phyloP scores from a whole-genome alignment of 2,113 vertebrate species.

The Mormyrus iriodes region DNA sequence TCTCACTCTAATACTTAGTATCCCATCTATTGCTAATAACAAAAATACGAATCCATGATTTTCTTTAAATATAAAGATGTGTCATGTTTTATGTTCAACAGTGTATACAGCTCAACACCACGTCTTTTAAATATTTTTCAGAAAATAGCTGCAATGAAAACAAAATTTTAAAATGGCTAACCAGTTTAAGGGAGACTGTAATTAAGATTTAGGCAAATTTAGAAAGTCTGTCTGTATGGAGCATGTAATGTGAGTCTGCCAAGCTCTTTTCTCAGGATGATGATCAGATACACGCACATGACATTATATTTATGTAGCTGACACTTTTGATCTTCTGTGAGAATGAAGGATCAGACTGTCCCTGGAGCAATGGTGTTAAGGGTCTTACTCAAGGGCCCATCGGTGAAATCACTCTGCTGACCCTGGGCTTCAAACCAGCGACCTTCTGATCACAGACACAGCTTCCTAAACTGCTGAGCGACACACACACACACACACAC shows the following conservation, averaged over 20 bases:
- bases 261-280: not conserved
- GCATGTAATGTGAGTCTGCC: not conserved
- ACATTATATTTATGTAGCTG: not conserved
- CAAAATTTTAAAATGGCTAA: not conserved
- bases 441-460: not conserved
- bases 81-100: not conserved
- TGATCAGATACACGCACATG: not conserved
- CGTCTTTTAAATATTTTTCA: not conserved
- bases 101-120: not conserved
- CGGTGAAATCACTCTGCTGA: not conserved
- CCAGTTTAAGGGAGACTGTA: not conserved
- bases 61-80: not conserved
- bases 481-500: not conserved
- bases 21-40: not conserved
- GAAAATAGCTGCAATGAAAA: not conserved
- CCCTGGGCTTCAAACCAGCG: not conserved
- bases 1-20: not conserved
- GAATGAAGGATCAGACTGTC: not conserved
- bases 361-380: not conserved
- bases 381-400: not conserved
- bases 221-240: not conserved
- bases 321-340: not conserved
- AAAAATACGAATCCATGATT: not conserved
- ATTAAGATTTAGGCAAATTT: not conserved
- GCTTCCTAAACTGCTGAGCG: not conserved